Base-by-base conservation (phyloP, 2,888 invertebrate genomes). In the Tenthredo notha region DNA sequence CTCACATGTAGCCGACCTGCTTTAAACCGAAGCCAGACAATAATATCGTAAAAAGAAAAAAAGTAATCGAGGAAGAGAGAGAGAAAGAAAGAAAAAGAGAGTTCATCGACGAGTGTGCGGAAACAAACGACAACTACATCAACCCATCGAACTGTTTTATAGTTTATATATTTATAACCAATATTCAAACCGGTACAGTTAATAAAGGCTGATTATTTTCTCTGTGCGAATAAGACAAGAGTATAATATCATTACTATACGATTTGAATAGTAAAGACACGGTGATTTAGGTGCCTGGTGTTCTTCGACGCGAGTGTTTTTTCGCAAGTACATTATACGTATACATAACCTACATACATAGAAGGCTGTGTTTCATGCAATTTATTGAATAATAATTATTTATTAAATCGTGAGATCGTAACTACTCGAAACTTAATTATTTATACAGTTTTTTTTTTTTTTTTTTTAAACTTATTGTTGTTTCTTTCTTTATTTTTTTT, bases 11-110 rank as follows among this genome's bases (percentile, higher is more conserved):
- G 67, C 12, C 67, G 18, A 29, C 67, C 12, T 40, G 72, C 72
- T 74, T 74, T 74, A 21, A 74, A 74, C 72, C 72, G 72, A 74
- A 74, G 40, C 40, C 72, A n/a, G 72, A 40, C 72, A 43, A 74
- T 43, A 74, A 74, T 74, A 74, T 74, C 21, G 43, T 43, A 21
- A 37, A 70, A 70, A 18, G 37, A 21, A 70, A 18, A 70, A 21
- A 74, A 74, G 43, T 21, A 37, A 43, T 43, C 40, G 21, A 74
- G 33, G 4, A 4, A 33, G 33, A 33, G 21, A 74, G 43, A 21
- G 21, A 74, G 43, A 12, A 12, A 74, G 43, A 12, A 12, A 74
- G 43, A 21, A 12, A 74, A 21, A 21, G 6, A 61, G 33, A 70
- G 70, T 70, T 33, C 33, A 70, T 18, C 70, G 70, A 70, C 18